Evolutionary conservation across 2,888 invertebrate species (phyloP).

Genomic region (Epicampocera succincta): DNA sequence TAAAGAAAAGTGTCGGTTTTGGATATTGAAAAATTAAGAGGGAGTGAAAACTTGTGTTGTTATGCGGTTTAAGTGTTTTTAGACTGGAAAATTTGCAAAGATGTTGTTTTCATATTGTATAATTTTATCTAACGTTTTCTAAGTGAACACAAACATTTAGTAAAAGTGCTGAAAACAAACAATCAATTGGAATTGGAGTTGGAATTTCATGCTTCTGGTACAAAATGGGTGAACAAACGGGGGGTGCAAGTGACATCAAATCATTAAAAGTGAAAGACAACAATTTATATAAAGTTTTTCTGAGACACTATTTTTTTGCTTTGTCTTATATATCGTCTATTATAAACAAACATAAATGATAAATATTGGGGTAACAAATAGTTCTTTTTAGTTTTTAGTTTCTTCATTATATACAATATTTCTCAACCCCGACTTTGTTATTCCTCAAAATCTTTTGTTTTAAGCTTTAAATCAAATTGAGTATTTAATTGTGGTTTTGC

Average conservation of each 20-base stretch:
- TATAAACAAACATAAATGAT: no score
- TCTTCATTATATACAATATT: no score
- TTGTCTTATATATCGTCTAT: no score
- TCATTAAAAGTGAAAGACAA: background rate
- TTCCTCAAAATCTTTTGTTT: no score
- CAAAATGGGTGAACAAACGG: conserved; percentile 1
- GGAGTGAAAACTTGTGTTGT: conserved; percentile 57
- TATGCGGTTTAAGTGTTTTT: conserved; percentile 69
- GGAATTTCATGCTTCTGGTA: conserved; percentile 46
- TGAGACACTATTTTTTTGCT: no score
- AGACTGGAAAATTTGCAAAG: conserved; percentile 3
- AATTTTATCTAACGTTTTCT: no score
- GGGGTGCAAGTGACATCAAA: conserved; percentile 24
- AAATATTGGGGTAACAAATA: no score
- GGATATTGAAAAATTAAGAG: conserved; percentile 29
- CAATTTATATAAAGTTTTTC: background rate
- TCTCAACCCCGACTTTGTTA: no score
- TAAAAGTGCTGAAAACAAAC: background rate
- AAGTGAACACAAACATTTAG: conserved; percentile 5
- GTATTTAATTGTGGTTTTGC: no score
- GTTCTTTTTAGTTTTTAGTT: no score
- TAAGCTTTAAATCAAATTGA: no score
- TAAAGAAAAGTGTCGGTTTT: no score
- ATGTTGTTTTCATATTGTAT: background rate
- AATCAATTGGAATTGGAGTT: conserved; percentile 18